A percentile compares a stretch with the other conserved stretches of the same genome.
Evolutionary conservation across 2,888 invertebrate species (phyloP).

Genomic region (Drosophila diplacantha): DNA sequence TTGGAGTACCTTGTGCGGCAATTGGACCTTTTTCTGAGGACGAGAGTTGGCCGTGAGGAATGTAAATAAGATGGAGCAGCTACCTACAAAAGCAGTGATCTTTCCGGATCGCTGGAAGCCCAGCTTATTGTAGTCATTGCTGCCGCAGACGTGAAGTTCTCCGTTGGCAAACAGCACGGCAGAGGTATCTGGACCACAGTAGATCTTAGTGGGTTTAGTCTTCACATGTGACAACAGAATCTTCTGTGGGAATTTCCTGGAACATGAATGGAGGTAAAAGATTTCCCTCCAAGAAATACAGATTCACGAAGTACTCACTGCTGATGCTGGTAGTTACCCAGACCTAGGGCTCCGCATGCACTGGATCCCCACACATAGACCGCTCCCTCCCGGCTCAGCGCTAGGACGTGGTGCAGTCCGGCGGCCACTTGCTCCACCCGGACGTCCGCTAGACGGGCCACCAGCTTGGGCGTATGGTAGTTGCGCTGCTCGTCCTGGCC

Average conservation of each 20-base stretch:
- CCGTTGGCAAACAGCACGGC: conserved; percentile 81
- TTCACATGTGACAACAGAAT: conserved; percentile 76
- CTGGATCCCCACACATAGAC: conserved; percentile 84
- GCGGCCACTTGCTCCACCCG: conserved; percentile 81
- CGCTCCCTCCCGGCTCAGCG: conserved; percentile 81
- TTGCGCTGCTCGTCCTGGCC: conserved; percentile 82
- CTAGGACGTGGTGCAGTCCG: conserved; percentile 82
- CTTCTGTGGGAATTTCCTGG: conserved; percentile 72
- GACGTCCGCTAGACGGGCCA: conserved; percentile 79
- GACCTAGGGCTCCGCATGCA: conserved; percentile 80
- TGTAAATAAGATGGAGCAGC: too few relatives aligned
- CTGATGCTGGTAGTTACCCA: conserved; percentile 72
- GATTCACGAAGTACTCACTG: conserved; percentile 60
- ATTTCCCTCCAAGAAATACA: neutral
- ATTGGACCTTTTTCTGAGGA: conserved; percentile 78
- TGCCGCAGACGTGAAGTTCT: conserved; percentile 82
- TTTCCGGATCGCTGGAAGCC: conserved; percentile 79
- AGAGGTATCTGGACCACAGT: conserved; percentile 82
- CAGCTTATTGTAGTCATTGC: conserved; percentile 82
- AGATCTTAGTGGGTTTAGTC: conserved; percentile 79
- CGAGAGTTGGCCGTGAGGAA: neutral
- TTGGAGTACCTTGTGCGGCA: conserved; percentile 80
- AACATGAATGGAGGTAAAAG: neutral
- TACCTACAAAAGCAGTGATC: conserved; percentile 73
- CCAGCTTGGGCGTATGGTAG: conserved; percentile 80